Base-by-base conservation (phyloP, 1,140 invertebrate genomes). In the Drosophila arawakana region DNA sequence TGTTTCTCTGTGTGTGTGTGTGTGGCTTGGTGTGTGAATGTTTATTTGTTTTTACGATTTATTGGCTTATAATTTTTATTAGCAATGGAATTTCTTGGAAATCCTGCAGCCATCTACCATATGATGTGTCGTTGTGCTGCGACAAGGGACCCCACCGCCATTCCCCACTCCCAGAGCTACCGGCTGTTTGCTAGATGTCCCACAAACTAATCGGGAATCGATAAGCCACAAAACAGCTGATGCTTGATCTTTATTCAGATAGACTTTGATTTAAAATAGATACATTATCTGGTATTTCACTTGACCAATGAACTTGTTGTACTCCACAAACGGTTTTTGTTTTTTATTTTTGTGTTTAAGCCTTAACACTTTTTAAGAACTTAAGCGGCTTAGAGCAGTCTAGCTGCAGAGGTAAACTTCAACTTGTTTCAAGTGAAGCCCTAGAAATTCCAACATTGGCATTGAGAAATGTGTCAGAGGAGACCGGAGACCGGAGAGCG, bases 61-160 rank as follows among this genome's bases (percentile, higher is more conserved):
- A 88, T 88, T 88, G 83, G 77, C 83, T 88, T 88, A 88, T 88
- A 88, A 88, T 89, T 88, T 88, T 88, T 88, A 88, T 88, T 89
- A 88, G 83, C 83, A 83, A 72, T 43, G 80, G 70, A 77, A 86
- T 86, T 86, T 86, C 84, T 83, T 66, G 83, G 83, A 89, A 88
- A 62, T 65, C 76, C 44, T 59, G 25, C 74, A 47, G 50, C 62
- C 59, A 62, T 68, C 67, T 63, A 58, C 66, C 71, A 76, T 63
- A 71, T 78, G 80, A 82, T 79, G 50, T 67, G 61, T 66, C 44
- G 62, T 41, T 57, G 60, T 43, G 41, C 2, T 37, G 8, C 52
- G 11, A 43, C 41, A 46, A 43, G 25, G 15, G 15, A 34, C 37
- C 9, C 58, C 15, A 15, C 54, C 21, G 6, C 7, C 4, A 0